Base-by-base conservation (phyloP, 2,113 vertebrate species). In the Proterorhinus semilunaris region DNA sequence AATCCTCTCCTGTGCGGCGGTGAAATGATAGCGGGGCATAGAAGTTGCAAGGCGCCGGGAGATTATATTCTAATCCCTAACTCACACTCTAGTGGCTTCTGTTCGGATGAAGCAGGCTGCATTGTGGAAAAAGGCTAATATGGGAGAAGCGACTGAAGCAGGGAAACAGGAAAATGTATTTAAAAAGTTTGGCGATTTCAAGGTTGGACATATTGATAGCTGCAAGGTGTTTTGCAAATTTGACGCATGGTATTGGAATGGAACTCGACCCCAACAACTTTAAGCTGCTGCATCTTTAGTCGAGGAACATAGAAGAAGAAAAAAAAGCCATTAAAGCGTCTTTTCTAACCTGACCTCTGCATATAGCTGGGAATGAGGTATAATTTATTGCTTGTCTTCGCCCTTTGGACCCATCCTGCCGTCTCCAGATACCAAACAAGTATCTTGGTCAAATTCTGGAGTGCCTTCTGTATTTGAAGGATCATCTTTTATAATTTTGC, bases 31-130 rank as follows among this genome's bases (percentile, higher is more conserved):
- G 68, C 21, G 46, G 50, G 44, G 72, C 70, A 80, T 70, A 83
- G 78, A 69, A 78, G 78, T 83, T 82, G 65, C 68, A 64, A 77
- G 50, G 59, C 83, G 72, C 68, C 10, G 3, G 58, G 65, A 82
- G 81, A 84, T 83, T 83, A 76, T 84, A 75, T 83, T 83, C 76
- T 84, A 84, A 87, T 86, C 77, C 79, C 67, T 13, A 3, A 69
- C 72, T 86, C 78, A 27, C 57, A 76, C 58, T 78, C 62, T 62
- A 75, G 61, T 78, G 65, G 65, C 53, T 61, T 73, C n/a, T 45
- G 65, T 79, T 74, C 15, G 27, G 75, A 62, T 54, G 65, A 49
- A 80, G 70, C 47, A 44, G 21, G 55, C 27, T 6, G 55, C 67
- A 53, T 65, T 65, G 66, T 69, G 45, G 52, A 73, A 62, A 77